Conservation (phyloP, 1,140 invertebrate genomes). For the Tenebrio molitor region DNA sequence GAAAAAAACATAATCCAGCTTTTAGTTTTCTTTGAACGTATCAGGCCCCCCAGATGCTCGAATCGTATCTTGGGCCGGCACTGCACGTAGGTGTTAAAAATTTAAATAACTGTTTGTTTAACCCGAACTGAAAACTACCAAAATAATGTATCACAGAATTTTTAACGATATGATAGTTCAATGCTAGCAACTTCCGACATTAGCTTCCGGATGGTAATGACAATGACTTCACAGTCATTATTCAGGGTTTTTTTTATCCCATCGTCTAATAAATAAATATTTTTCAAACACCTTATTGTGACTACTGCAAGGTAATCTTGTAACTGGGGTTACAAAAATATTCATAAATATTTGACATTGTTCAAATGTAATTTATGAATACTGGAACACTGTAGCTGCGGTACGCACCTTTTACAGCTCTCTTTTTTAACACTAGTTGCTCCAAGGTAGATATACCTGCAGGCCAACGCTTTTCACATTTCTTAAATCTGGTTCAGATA, state of each 20-base stretch:
- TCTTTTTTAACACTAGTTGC: too few species aligned
- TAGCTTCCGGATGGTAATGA: slow-evolving; percentile 35
- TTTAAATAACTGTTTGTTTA: too few species aligned
- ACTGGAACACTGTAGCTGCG: too few species aligned
- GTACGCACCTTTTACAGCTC: slow-evolving; percentile 1
- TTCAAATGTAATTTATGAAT: slow-evolving; percentile 5
- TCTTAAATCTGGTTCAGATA: too few species aligned
- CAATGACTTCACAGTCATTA: slow-evolving; percentile 4
- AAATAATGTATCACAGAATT: slow-evolving; percentile 2
- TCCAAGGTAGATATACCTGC: too few species aligned
- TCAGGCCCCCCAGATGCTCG: too few species aligned
- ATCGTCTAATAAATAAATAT: slow-evolving; percentile 12
- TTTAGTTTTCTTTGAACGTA: too few species aligned
- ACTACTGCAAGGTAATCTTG: slow-evolving; percentile 23
- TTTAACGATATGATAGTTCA: background rate
- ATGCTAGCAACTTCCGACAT: slow-evolving; percentile 27
- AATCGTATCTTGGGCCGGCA: too few species aligned
- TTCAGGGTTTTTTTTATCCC: slow-evolving; percentile 17
- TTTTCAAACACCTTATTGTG: slow-evolving; percentile 1
- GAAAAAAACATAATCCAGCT: too few species aligned
- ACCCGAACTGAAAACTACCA: too few species aligned
- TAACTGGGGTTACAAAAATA: background rate
- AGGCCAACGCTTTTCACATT: too few species aligned
- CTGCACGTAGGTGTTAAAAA: too few species aligned
- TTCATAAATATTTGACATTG: slow-evolving; percentile 26